Evolutionary conservation across 1,140 invertebrate species (phyloP).

Genomic region (Trypoxylus dichotomus): DNA sequence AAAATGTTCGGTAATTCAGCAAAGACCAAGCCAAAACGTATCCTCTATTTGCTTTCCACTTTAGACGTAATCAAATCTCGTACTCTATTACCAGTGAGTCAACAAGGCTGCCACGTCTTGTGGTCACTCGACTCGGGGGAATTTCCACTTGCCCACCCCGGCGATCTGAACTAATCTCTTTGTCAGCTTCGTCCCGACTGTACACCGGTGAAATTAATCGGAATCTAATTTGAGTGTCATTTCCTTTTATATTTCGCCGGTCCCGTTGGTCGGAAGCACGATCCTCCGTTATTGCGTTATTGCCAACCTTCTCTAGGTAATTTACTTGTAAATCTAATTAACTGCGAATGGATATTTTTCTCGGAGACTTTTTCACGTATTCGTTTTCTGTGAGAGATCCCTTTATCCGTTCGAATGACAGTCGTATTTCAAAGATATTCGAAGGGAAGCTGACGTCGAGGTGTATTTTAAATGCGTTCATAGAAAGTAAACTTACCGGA

Average conservation of each 20-base stretch:
- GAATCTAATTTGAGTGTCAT: constrained; percentile 23
- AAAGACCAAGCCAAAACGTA: not conserved
- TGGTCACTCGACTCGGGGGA: constrained; percentile 31
- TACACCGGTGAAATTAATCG: constrained; percentile 20
- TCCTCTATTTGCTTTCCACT: constrained; percentile 21
- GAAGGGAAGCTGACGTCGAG: no score
- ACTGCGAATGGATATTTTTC: constrained; percentile 16
- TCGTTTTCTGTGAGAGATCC: not conserved
- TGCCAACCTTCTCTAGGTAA: not conserved
- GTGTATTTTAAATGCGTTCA: no score
- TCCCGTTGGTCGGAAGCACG: not conserved
- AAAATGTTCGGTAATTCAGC: not conserved
- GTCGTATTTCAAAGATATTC: not conserved
- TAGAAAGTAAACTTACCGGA: no score
- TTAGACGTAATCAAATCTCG: constrained; percentile 31
- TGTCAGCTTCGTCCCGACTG: not conserved
- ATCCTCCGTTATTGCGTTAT: constrained; percentile 11
- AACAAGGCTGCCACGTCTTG: constrained; percentile 31
- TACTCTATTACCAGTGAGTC: constrained; percentile 32
- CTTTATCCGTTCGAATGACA: not conserved
- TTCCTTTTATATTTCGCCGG: constrained; percentile 21
- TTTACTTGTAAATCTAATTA: constrained; percentile 19
- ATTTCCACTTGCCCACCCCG: constrained; percentile 11
- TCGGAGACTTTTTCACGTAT: not conserved
- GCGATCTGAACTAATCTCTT: constrained; percentile 10